phyloP scores from a whole-genome alignment of 2,113 vertebrate genomes.

The Macroglossus sobrinus region DNA sequence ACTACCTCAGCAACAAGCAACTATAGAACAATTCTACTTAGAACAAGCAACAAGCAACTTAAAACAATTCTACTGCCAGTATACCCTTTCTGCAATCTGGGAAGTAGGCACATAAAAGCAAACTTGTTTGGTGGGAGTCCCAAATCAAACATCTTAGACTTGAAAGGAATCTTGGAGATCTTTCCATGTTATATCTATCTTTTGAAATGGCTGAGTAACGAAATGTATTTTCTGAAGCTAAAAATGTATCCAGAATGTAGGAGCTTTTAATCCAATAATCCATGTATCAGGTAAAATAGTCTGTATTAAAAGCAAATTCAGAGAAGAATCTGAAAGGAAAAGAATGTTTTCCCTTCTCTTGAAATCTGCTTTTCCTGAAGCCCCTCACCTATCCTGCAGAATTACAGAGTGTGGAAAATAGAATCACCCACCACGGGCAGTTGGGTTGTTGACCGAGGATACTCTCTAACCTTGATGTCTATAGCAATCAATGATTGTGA shows the following conservation, averaged over 20 bases:
- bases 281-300: not conserved
- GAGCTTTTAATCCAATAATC: not conserved
- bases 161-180: not conserved
- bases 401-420: not conserved
- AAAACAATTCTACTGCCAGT: not conserved
- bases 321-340: not conserved
- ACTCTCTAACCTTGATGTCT: conserved; percentile 33
- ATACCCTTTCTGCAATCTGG: not conserved
- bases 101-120: not conserved
- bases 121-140: not conserved
- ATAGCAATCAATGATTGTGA: not conserved
- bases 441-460: conserved; percentile 17
- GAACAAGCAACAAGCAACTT: conserved; percentile 33
- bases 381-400: not conserved
- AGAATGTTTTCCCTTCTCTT: not conserved
- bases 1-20: conserved; percentile 1
- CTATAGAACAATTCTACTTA: not conserved
- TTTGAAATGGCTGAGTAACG: not conserved
- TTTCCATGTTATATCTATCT: not conserved
- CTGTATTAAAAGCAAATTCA: conserved; percentile 18
- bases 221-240: not conserved
- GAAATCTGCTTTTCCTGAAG: not conserved
- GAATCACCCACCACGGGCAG: not conserved
- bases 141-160: not conserved
- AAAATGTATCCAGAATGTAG: not conserved